These are phyloP conservation scores for Sternarchorhynchus goeldii DNA, from an alignment of 2,797 vertebrate genomes.

Conservation along the genomic window DNA sequence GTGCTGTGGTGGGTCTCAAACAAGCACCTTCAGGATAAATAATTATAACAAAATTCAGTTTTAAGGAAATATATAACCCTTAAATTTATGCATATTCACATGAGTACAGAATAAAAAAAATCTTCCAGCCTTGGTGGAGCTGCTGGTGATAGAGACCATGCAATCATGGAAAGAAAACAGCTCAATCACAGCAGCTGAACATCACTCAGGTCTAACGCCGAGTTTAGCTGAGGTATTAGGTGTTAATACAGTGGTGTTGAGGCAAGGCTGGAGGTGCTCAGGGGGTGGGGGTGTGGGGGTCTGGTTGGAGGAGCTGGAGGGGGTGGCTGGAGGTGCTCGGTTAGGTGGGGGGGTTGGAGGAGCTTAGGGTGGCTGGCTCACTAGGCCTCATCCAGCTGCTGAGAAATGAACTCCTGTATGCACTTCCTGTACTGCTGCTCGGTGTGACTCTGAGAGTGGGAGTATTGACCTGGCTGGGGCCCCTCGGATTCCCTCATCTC, in stretches of 20 bases:
- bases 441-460: slow-evolving; percentile 77
- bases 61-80: slow-evolving; percentile 5
- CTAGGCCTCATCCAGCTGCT: slow-evolving; percentile 78
- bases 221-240: not conserved
- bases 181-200: too few relatives aligned
- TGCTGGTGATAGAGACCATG: not conserved
- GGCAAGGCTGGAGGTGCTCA: too few relatives aligned
- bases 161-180: too few relatives aligned
- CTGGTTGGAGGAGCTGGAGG: too few relatives aligned
- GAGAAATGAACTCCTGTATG: slow-evolving; percentile 84
- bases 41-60: slow-evolving; percentile 1
- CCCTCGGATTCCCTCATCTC: slow-evolving; percentile 89
- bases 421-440: slow-evolving; percentile 86
- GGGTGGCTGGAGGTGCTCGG: too few relatives aligned
- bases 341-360: too few relatives aligned
- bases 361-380: too few relatives aligned
- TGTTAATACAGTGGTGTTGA: not conserved
- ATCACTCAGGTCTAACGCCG: not conserved
- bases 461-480: slow-evolving; percentile 83
- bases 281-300: too few relatives aligned
- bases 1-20: not conserved
- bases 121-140: not conserved
- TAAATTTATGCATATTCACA: not conserved
- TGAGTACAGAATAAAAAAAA: not conserved
- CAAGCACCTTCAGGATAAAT: slow-evolving; percentile 14